phyloP scores from a whole-genome alignment of 2,888 invertebrate genomes.

The Sinhomidia bicolor region DNA sequence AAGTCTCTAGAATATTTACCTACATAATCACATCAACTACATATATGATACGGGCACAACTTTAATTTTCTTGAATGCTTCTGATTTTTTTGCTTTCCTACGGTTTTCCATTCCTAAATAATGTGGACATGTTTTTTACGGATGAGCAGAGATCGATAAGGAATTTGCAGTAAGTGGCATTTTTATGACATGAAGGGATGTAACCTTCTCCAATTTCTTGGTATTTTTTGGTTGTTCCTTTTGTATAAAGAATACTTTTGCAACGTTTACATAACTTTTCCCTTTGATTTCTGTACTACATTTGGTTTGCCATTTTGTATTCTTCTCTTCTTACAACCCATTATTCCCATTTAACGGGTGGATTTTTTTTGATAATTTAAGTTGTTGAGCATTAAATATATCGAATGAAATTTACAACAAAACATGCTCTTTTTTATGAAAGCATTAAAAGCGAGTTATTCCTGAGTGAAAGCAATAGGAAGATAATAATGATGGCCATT shows the following conservation, averaged over 20 bases:
- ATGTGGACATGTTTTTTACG: constrained; percentile 56
- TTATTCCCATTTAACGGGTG: background rate
- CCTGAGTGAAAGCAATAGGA: constrained; percentile 10
- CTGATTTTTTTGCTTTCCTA: constrained; percentile 28
- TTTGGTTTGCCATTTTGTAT: background rate
- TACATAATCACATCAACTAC: background rate
- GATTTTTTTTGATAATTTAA: background rate
- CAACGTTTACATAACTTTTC: background rate
- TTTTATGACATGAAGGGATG: constrained; percentile 50
- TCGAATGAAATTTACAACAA: background rate
- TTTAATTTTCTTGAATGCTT: constrained; percentile 61
- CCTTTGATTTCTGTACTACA: background rate
- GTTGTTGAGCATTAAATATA: background rate
- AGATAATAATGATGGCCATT: constrained; percentile 48
- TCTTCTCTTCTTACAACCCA: background rate
- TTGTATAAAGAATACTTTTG: background rate
- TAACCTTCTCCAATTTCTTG: background rate
- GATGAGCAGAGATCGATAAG: constrained; percentile 79
- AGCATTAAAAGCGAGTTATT: constrained; percentile 9
- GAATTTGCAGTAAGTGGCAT: constrained; percentile 77
- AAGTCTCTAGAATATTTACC: no score
- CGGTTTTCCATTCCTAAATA: constrained; percentile 28
- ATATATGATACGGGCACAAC: background rate
- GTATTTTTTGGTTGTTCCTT: background rate
- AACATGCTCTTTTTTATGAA: background rate